Base-by-base conservation (phyloP, 2,797 vertebrate genomes). In the Phalloptychus januarius region DNA sequence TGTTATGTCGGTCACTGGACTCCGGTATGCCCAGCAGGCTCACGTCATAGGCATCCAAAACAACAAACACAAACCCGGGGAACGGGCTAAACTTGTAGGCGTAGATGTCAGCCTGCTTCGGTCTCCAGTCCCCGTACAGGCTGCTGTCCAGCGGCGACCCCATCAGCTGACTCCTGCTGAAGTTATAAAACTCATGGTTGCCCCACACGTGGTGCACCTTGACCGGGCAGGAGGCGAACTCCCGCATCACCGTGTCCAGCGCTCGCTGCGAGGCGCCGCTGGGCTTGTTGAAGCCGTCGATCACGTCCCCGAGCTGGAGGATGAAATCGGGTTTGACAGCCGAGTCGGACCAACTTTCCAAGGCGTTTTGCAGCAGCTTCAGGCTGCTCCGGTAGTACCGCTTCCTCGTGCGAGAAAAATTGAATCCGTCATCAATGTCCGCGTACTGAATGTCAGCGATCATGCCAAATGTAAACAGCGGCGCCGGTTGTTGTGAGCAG, bases 181-280 rank as follows among this genome's bases (percentile, higher is more conserved):
- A 99, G 92, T 99, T 99, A 25, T 99, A 99, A 6, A 99, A 95
- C 89, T 99, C 98, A 33, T 99, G 98, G 88, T 99, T 99, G 0
- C 98, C 98, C 98, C 98, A 99, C 0, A 96, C 93, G n/a, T 99
- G 97, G 77, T 98, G 97, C 1, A 97, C 95, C n/a, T 95, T 89
- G 44, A 76, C 87, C 1, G 84, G 80, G 40, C 95, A 79, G 83
- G 75, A 90, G 75, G 90, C 54, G 81, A 99, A 94, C 36, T 91
- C 95, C 0, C 61, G 75, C 88, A 98, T 82, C 45, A 98, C 97
- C 2, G 79, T 76, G 67, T 91, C 89, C 36, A 99, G 91, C 0
- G 98, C 96, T 0, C 33, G 61, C 2, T 96, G 94, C 0, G 98
- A 96, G 4, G 92, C 79, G 36, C 86, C 90, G 33, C 82, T 54